phyloP scores from a whole-genome alignment of 2,113 vertebrate species.

The Spea multiplicata region DNA sequence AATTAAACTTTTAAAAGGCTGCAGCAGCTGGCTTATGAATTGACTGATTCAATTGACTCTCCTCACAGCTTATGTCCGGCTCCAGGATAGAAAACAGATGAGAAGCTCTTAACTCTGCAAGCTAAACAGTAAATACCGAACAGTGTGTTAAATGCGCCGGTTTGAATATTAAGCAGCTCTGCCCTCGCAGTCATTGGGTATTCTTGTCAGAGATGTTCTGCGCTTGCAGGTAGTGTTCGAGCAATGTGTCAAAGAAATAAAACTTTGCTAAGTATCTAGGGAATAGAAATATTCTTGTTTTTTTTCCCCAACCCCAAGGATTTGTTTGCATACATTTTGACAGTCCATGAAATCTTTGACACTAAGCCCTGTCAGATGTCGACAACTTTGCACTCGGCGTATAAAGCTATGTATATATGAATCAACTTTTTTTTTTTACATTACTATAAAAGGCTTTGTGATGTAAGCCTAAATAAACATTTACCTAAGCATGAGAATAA shows the following conservation, averaged over 20 bases:
- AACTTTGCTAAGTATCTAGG: conserved; percentile 69
- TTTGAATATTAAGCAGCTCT: conserved; percentile 66
- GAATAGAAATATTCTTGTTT: conserved; percentile 84
- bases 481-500: not conserved
- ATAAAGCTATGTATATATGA: conserved; percentile 63
- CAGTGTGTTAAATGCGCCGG: conserved; percentile 43
- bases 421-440: conserved; percentile 59
- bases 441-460: conserved; percentile 29
- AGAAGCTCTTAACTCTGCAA: conserved; percentile 32
- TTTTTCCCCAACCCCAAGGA: conserved; percentile 73
- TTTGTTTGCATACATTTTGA: conserved; percentile 81
- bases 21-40: conserved; percentile 29
- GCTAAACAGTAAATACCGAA: conserved; percentile 39
- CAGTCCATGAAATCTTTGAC: conserved; percentile 82
- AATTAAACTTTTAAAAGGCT: conserved; percentile 36
- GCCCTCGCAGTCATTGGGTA: conserved; percentile 75
- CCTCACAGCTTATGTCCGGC: conserved; percentile 36
- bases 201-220: conserved; percentile 76
- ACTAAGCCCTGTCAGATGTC: conserved; percentile 86
- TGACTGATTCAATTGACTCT: conserved; percentile 38
- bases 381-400: conserved; percentile 67
- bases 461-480: conserved; percentile 4
- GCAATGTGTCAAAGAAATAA: conserved; percentile 85
- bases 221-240: conserved; percentile 73
- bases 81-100: conserved; percentile 36